phyloP scores from a whole-genome alignment of 2,888 invertebrate genomes.

The Chloroclystis v-ata region DNA sequence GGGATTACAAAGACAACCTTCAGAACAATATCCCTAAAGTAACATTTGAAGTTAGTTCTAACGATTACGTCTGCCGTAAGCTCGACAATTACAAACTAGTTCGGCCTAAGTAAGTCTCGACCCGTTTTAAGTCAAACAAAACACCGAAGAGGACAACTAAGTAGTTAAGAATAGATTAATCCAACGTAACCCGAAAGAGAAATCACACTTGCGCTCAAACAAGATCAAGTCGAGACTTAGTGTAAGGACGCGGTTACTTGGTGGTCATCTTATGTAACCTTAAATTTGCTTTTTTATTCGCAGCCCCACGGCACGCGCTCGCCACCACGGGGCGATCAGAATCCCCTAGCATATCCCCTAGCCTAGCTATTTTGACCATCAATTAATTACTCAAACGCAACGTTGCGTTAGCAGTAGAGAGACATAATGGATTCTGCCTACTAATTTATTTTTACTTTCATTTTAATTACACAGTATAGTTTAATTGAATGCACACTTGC shows the following conservation, averaged over 20 bases:
- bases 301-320: too few species aligned
- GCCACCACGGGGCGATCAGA: too few species aligned
- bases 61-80: constrained; percentile 10
- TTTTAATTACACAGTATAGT: too few species aligned
- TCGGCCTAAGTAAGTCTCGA: constrained; percentile 16
- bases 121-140: constrained; percentile 24
- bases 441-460: too few species aligned
- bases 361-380: too few species aligned
- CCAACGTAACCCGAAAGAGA: constrained; percentile 16
- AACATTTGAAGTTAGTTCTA: constrained; percentile 6
- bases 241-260: background rate
- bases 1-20: background rate
- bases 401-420: too few species aligned
- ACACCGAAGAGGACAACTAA: constrained; percentile 22
- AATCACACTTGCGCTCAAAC: constrained; percentile 21
- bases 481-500: too few species aligned
- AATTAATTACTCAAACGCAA: too few species aligned
- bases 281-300: too few species aligned
- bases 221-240: constrained; percentile 14
- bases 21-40: background rate
- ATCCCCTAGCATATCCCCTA: too few species aligned
- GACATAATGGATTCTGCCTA: too few species aligned
- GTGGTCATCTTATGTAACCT: background rate
- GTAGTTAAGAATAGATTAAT: constrained; percentile 24
- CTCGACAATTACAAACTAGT: constrained; percentile 19